Conservation (phyloP, 2,113 vertebrate species). For the Pogonocichla stellata region DNA sequence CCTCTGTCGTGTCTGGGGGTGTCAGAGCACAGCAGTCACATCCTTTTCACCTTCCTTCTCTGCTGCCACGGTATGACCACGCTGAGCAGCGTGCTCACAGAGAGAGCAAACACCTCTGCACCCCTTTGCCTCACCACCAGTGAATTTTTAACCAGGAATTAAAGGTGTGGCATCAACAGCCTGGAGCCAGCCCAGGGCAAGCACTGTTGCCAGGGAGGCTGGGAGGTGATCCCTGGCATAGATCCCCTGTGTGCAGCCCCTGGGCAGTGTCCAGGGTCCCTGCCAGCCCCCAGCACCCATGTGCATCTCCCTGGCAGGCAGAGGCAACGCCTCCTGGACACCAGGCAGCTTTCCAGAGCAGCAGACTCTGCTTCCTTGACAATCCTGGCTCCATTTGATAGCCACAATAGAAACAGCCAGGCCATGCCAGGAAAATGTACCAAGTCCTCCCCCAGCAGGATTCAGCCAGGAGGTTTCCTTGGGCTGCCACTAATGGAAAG, state of each 20-base stretch:
- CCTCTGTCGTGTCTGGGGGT: neutral
- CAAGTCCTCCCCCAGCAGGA: neutral
- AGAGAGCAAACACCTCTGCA: neutral
- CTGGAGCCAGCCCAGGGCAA: neutral
- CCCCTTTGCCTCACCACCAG: neutral
- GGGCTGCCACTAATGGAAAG: neutral
- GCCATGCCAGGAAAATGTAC: conserved; percentile 27
- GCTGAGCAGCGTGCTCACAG: accelerated
- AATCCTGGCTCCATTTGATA: neutral
- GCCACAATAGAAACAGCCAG: neutral
- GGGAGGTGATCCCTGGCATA: neutral
- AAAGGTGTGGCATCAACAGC: neutral
- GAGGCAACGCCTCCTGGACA: neutral
- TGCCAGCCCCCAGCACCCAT: neutral
- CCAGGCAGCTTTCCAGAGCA: neutral
- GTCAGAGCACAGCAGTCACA: neutral
- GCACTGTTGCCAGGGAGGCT: neutral
- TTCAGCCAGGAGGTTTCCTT: conserved; percentile 24
- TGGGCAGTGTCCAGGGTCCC: neutral
- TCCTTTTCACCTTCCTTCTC: neutral
- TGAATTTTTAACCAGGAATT: conserved; percentile 48
- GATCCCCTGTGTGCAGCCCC: neutral
- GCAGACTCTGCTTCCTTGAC: neutral
- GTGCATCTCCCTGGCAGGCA: neutral
- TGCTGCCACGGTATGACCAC: accelerated